Evolutionary conservation across 2,888 invertebrate species (phyloP).

Genomic region (Serripes groenlandicus): DNA sequence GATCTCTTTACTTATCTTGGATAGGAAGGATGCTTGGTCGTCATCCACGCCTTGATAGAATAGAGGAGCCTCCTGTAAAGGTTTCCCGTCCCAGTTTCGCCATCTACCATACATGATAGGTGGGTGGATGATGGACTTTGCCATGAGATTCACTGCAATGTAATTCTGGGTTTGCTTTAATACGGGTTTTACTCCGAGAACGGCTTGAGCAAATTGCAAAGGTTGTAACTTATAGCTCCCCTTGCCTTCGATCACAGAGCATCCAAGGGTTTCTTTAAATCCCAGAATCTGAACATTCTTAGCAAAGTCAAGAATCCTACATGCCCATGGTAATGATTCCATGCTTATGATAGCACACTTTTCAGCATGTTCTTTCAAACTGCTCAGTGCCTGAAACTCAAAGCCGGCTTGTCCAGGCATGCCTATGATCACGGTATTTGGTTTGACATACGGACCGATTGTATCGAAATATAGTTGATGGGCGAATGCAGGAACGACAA

Average conservation of each 20-base stretch:
- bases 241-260: constrained; percentile 67
- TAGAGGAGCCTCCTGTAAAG: constrained; percentile 71
- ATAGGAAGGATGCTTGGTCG: constrained; percentile 67
- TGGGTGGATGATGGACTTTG: constrained; percentile 78
- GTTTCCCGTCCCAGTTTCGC: constrained; percentile 76
- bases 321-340: constrained; percentile 81
- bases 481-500: constrained; percentile 81
- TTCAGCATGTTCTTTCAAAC: constrained; percentile 63
- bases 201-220: constrained; percentile 65
- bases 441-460: constrained; percentile 70
- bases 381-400: constrained; percentile 73
- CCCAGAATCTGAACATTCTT: constrained; percentile 74
- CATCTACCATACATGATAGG: constrained; percentile 78
- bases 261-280: constrained; percentile 71
- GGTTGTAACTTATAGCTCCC: constrained; percentile 62
- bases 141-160: constrained; percentile 76
- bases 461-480: constrained; percentile 77
- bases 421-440: constrained; percentile 75
- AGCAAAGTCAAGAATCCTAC: constrained; percentile 76
- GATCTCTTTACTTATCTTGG: constrained; percentile 75
- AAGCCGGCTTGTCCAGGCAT: constrained; percentile 81
- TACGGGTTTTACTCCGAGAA: constrained; percentile 71
- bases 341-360: constrained; percentile 70
- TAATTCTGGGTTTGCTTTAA: constrained; percentile 72
- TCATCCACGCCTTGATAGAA: constrained; percentile 81